Evolutionary conservation across 2,888 invertebrate genomes (phyloP), one percentile per base, ranked within the genome.

Genomic region (Cybosia mesomella): DNA sequence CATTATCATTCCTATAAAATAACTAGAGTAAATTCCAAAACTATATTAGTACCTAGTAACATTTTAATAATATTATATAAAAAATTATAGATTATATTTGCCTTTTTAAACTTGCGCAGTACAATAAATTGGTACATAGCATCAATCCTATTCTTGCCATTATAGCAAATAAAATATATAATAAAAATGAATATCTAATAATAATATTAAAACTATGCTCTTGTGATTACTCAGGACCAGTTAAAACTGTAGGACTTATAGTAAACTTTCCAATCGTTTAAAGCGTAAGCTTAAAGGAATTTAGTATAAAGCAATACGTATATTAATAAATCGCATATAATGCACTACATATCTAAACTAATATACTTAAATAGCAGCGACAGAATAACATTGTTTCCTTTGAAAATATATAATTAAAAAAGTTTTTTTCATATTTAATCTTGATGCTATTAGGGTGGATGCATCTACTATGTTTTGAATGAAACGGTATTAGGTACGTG

Each of bases 221-320:
- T 75, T 79, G 72, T 81, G 77, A 77, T 74, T 71, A 76, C 74
- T 75, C 75, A 72, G 85, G 85, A 86, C 86, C 84, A 85, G 77
- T 76, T 66, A 71, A 66, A 62, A 53, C 70, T 68, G 32, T 81
- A 70, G 84, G 79, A 84, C 81, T 49, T 49, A 15, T 39, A 49
- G n/a, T 7, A 7, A n/a, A 49, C 9, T 49, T 49, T 49, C 34
- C 49, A 49, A 49, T 49, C 49, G 49, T n/a, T 49, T 49, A 34
- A 66, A 55, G 4, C 54, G 39, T 70, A 74, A 63, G 70, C 72
- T 77, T 73, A 39, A 32, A 70, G 71, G 55, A 70, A 36, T 71
- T 63, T 70, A 70, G 36, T 66, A 69, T 61, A 58, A 64, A 61
- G 62, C 72, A 80, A 81, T 77, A 72, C 77, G 68, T 80, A 72